Conservation (phyloP, 2,797 vertebrate genomes). For the Typhlichthys subterraneus region DNA sequence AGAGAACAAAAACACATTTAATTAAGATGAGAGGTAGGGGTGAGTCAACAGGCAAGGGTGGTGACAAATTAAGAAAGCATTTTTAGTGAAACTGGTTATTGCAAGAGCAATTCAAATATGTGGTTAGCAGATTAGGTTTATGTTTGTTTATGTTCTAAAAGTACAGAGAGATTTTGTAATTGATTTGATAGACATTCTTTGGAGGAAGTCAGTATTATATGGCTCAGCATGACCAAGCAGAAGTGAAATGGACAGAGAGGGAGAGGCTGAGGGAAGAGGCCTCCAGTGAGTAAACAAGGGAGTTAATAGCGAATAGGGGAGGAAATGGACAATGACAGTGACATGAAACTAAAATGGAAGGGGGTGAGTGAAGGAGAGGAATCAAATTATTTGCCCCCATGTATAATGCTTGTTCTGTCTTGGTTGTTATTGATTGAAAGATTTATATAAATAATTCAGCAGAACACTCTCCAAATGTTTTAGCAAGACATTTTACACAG, state of each 20-base stretch:
- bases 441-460: conserved; percentile 77
- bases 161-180: conserved; percentile 27
- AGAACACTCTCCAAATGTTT: conserved; percentile 67
- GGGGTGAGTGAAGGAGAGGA: conserved; percentile 41
- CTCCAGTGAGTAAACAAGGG: conserved; percentile 43
- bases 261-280: conserved; percentile 42
- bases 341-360: conserved; percentile 55
- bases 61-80: conserved; percentile 6
- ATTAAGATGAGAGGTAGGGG: conserved; percentile 11
- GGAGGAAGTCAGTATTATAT: conserved; percentile 53
- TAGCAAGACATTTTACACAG: conserved; percentile 64
- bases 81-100: conserved; percentile 8
- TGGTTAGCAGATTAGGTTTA: conserved; percentile 17
- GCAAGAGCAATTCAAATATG: conserved; percentile 12
- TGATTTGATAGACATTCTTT: conserved; percentile 43
- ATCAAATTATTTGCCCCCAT: conserved; percentile 66
- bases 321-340: conserved; percentile 66
- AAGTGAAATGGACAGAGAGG: conserved; percentile 67
- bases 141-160: conserved; percentile 24
- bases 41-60: conserved; percentile 12
- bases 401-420: conserved; percentile 65
- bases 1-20: conserved; percentile 12
- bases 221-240: conserved; percentile 67
- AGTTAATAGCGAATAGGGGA: conserved; percentile 59
- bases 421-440: conserved; percentile 71